Conservation (phyloP, 1,140 invertebrate genomes). For the Eueides isabella region DNA sequence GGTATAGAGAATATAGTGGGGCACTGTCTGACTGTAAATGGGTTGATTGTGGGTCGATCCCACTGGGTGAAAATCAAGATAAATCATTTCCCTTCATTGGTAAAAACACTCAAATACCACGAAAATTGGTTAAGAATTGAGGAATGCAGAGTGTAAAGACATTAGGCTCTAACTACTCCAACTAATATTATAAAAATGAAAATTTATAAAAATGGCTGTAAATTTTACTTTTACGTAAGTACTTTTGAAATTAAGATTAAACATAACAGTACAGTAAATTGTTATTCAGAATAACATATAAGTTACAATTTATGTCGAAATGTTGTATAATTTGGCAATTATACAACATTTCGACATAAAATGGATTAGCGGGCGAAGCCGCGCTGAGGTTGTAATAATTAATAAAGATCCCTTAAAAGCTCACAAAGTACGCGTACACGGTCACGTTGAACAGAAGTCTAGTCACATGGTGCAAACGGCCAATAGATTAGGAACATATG, state of each 20-base stretch:
- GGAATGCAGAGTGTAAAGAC: neutral
- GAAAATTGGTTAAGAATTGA: neutral
- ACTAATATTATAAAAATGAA: too few species aligned
- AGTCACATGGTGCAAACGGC: constrained; percentile 8
- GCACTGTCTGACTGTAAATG: neutral
- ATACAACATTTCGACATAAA: too few species aligned
- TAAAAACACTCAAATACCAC: neutral
- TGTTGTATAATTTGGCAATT: too few species aligned
- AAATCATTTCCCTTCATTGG: neutral
- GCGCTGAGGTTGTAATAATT: too few species aligned
- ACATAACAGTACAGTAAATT: too few species aligned
- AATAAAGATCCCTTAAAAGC: neutral
- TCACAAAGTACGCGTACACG: neutral
- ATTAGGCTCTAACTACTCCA: too few species aligned
- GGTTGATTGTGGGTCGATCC: neutral
- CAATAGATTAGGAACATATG: constrained; percentile 1
- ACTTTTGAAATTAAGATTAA: too few species aligned
- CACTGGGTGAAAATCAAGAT: neutral
- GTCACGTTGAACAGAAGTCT: neutral
- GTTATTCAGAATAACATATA: too few species aligned
- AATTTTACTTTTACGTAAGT: too few species aligned
- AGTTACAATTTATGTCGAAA: too few species aligned
- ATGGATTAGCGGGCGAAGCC: too few species aligned
- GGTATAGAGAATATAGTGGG: neutral
- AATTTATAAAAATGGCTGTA: too few species aligned